Evolutionary conservation across 2,797 vertebrate genomes (phyloP), one percentile per base, ranked within the genome.

Genomic region (Melanotaenia maccullochi): DNA sequence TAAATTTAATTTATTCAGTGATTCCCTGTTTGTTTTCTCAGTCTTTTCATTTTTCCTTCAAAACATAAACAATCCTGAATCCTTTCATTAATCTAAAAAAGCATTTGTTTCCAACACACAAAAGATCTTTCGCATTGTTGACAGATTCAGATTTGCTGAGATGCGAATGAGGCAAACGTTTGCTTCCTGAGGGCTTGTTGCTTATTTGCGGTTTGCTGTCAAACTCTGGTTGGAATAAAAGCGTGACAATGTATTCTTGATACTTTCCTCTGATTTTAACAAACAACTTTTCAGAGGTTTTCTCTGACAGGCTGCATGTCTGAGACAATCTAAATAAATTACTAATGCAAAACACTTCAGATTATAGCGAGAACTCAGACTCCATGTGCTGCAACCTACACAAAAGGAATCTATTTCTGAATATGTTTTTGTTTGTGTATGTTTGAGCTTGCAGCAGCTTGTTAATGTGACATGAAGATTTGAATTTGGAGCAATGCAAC

Each of bases 391-490:
- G 22, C 51, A 24, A 22, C n/a, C 47, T 42, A 16, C 13, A 4
- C 40, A 42, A 14, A 14, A 20, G 42, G 42, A 44, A 20, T 20
- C 18, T 44, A 44, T 44, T 44, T 44, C 5, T 44, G 42, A 44
- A 20, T 7, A 20, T 44, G 18, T 20, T 44, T 44, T 12, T 20
- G 42, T 44, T 20, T 44, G 40, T 18, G 40, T 16, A 44, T 44
- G 42, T 44, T 44, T 44, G 16, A 44, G 42, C 9, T 20, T 11
- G 1, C 42, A 44, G 18, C 51, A 13, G 36, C 33, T 65, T 68
- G 30, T 64, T 59, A 5, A 35, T 28, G 9, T 9, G 57, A 57
- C 8, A 24, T 51, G 18, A 65, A 75, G 65, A 65, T 60, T n/a
- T n/a, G 20, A 25, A 52, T 40, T 14, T 44, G 22, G n/a, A 36